Conservation (phyloP, 2,797 vertebrate species). For the Manis javanica region DNA sequence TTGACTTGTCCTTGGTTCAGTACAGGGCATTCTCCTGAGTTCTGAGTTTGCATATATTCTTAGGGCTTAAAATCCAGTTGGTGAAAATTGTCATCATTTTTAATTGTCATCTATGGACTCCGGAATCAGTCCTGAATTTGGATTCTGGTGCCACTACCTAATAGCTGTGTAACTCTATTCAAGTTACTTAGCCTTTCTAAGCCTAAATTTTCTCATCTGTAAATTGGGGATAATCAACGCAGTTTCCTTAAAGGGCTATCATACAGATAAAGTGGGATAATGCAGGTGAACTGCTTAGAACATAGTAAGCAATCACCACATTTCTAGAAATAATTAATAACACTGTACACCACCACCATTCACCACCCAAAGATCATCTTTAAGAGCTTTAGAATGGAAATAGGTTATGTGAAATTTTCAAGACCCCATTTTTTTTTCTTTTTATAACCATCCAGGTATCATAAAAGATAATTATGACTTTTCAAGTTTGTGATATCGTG, state of each 20-base stretch:
- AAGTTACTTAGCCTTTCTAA: not conserved
- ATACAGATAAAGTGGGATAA: not conserved
- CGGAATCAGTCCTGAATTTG: not conserved
- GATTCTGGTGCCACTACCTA: not conserved
- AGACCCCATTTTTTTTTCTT: conserved; percentile 22
- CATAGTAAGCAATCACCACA: not conserved
- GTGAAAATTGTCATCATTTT: not conserved
- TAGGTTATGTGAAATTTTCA: conserved; percentile 1
- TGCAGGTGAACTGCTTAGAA: not conserved
- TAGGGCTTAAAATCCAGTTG: not conserved
- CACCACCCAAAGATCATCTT: not conserved
- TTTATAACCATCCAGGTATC: not conserved
- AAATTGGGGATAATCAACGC: not conserved
- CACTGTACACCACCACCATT: not conserved
- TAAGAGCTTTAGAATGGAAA: conserved; percentile 36
- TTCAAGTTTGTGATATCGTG: not conserved
- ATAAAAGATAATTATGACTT: conserved; percentile 35
- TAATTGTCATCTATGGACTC: not conserved
- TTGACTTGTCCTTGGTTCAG: not conserved
- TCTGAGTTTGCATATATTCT: not conserved
- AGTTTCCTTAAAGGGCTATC: not conserved
- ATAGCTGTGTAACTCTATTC: not conserved
- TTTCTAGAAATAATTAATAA: not conserved
- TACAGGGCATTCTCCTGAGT: not conserved
- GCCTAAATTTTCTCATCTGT: not conserved